Conservation (phyloP, 1,140 invertebrate species). For the Drosophila ironensis region DNA sequence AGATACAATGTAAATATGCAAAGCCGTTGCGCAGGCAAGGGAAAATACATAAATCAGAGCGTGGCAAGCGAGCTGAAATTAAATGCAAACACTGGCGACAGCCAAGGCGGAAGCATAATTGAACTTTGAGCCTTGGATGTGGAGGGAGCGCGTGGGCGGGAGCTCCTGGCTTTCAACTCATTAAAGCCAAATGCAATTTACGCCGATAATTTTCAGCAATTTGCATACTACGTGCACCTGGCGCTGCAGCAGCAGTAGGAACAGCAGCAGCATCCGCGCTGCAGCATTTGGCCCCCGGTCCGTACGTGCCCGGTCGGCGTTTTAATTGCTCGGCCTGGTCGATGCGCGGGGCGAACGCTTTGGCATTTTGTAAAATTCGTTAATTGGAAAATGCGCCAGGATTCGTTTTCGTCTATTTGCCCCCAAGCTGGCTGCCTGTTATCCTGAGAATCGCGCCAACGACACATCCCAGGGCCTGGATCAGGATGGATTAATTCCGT, state of each 20-base stretch:
- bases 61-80: conserved; percentile 55
- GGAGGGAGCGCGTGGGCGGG: not conserved
- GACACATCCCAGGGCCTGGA: conserved; percentile 1
- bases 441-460: not conserved
- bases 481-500: conserved; percentile 13
- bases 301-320: too few species aligned
- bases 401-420: conserved; percentile 25
- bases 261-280: not conserved
- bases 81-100: conserved; percentile 68
- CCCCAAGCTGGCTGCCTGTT: not conserved
- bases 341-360: conserved; percentile 33
- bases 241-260: conserved; percentile 17
- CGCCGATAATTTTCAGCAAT: conserved; percentile 72
- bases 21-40: conserved; percentile 32
- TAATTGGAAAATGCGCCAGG: conserved; percentile 66
- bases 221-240: conserved; percentile 66
- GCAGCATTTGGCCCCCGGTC: too few species aligned
- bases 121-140: conserved; percentile 42
- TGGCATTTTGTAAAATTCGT: conserved; percentile 64
- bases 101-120: conserved; percentile 55
- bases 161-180: conserved; percentile 24
- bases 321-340: conserved; percentile 62
- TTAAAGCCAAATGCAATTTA: conserved; percentile 60
- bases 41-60: conserved; percentile 72
- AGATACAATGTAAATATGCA: conserved; percentile 77